These are phyloP conservation scores for Idaea dimidiata DNA, from an alignment of 2,888 invertebrate genomes.

Conservation along the genomic window DNA sequence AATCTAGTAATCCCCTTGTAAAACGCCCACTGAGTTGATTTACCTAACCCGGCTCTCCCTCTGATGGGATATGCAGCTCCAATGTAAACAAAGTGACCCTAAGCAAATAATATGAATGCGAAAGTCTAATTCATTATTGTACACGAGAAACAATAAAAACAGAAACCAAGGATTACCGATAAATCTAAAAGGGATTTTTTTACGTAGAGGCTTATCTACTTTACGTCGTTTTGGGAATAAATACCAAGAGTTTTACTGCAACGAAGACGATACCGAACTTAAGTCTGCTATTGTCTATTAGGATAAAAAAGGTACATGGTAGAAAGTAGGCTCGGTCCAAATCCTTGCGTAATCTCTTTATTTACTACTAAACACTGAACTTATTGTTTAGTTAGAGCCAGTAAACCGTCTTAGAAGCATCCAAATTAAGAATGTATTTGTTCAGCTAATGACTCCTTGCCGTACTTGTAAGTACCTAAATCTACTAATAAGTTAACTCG, in stretches of 20 bases:
- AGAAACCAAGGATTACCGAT: constrained; percentile 69
- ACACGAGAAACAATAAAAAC: constrained; percentile 67
- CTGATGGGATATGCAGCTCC: constrained; percentile 57
- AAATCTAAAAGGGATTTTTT: constrained; percentile 71
- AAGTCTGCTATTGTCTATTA: constrained; percentile 67
- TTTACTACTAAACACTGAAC: constrained; percentile 54
- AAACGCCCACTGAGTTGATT: constrained; percentile 66
- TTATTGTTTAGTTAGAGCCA: constrained; percentile 47
- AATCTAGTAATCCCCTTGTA: constrained; percentile 63
- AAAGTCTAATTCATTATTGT: constrained; percentile 69
- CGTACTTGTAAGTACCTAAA: not conserved
- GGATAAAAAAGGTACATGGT: constrained; percentile 64
- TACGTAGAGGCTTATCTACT: constrained; percentile 65
- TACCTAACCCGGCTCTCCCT: constrained; percentile 60
- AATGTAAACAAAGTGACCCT: constrained; percentile 68
- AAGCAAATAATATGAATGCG: constrained; percentile 62
- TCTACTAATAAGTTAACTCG: not conserved
- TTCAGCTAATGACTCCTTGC: constrained; percentile 1
- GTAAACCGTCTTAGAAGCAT: constrained; percentile 17
- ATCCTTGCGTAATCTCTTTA: constrained; percentile 59
- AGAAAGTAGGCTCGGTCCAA: constrained; percentile 47
- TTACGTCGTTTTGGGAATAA: constrained; percentile 69
- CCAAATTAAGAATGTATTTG: constrained; percentile 19
- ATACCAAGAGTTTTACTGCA: constrained; percentile 59
- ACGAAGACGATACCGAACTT: constrained; percentile 59